These are phyloP conservation scores for Ovis aries DNA, from an alignment of 2,113 vertebrate species.

Conservation along the genomic window DNA sequence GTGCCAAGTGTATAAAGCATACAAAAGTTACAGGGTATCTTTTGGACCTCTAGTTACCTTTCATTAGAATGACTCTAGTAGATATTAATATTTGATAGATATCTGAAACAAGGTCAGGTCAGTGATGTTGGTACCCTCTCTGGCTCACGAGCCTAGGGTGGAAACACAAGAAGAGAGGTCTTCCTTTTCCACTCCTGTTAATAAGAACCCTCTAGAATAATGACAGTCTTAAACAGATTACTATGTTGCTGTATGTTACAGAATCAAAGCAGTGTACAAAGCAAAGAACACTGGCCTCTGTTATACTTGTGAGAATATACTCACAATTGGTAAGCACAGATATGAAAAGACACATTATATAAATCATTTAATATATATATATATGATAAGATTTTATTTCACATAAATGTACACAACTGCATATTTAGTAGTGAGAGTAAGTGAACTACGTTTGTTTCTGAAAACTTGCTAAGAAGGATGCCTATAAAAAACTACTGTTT, in stretches of 20 bases:
- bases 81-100: not conserved
- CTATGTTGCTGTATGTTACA: not conserved
- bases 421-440: not conserved
- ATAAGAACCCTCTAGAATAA: not conserved
- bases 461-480: not conserved
- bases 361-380: not conserved
- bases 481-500: not conserved
- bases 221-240: not conserved
- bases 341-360: not conserved
- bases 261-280: not conserved
- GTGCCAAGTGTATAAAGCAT: not conserved
- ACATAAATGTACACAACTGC: not conserved
- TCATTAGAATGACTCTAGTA: not conserved
- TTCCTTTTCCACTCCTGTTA: not conserved
- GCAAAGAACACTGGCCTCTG: not conserved
- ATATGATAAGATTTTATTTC: not conserved
- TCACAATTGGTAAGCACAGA: not conserved
- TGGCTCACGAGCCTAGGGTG: not conserved
- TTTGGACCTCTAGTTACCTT: not conserved
- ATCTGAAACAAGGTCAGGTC: not conserved
- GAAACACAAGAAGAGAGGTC: not conserved
- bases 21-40: not conserved
- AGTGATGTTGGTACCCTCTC: not conserved
- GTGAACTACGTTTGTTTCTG: not conserved
- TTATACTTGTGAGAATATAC: not conserved